Conservation (phyloP, 2,888 invertebrate genomes). For the Tridacna crocea region DNA sequence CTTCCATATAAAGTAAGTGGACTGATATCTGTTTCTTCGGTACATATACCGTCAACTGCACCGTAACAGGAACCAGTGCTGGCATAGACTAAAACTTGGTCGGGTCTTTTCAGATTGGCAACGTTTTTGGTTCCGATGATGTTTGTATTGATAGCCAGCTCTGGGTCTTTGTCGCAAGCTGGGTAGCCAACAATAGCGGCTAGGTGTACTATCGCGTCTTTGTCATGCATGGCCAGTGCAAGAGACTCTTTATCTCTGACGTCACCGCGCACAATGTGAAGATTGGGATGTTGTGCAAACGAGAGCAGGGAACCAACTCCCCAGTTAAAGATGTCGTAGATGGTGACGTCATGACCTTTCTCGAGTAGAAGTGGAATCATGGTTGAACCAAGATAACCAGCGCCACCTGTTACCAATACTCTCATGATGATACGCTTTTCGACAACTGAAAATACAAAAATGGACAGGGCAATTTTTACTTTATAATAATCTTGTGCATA, state of each 20-base stretch:
- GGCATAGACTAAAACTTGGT: constrained; percentile 82
- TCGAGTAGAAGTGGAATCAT: constrained; percentile 81
- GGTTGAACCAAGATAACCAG: constrained; percentile 83
- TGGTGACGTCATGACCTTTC: constrained; percentile 81
- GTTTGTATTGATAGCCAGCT: constrained; percentile 78
- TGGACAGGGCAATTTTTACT: no score
- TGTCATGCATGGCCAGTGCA: constrained; percentile 68
- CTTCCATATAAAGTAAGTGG: constrained; percentile 83
- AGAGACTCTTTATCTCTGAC: constrained; percentile 75
- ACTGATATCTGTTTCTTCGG: constrained; percentile 82
- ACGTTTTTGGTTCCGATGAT: constrained; percentile 79
- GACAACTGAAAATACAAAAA: neutral
- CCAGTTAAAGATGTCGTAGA: constrained; percentile 82
- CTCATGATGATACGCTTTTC: constrained; percentile 38
- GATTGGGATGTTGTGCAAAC: constrained; percentile 68
- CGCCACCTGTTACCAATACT: constrained; percentile 81
- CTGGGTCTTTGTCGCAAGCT: constrained; percentile 82
- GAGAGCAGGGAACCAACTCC: constrained; percentile 79
- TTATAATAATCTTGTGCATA: no score
- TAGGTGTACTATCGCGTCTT: constrained; percentile 81
- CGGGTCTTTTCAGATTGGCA: constrained; percentile 71
- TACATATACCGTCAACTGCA: constrained; percentile 81
- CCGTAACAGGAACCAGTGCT: constrained; percentile 84
- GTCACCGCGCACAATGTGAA: constrained; percentile 77
- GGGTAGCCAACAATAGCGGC: constrained; percentile 84